Conservation (phyloP, 2,113 vertebrate genomes). For the Axis porcinus region DNA sequence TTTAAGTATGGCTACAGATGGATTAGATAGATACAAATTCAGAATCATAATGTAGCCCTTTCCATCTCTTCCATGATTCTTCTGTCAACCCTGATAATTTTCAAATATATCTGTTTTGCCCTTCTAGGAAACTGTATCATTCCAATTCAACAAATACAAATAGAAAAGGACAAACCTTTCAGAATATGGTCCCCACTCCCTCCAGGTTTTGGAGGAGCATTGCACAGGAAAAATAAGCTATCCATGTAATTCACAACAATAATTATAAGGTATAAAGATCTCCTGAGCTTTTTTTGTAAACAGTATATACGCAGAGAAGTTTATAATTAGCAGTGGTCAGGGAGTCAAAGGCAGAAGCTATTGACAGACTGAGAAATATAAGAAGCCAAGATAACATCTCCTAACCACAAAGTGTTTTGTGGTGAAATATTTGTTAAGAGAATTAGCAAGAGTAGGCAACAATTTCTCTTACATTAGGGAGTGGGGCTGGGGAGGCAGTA, state of each 20-base stretch:
- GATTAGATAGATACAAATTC: constrained; percentile 56
- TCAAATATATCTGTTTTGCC: constrained; percentile 45
- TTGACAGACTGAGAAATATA: constrained; percentile 46
- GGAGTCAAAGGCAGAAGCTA: constrained; percentile 52
- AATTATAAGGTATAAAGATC: constrained; percentile 8
- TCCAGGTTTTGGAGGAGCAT: background rate
- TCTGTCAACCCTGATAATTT: constrained; percentile 70
- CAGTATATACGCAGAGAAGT: background rate
- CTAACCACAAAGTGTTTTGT: constrained; percentile 66
- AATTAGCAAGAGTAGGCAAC: constrained; percentile 39
- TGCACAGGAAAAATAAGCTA: background rate
- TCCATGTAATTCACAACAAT: constrained; percentile 41
- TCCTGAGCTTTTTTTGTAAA: constrained; percentile 50
- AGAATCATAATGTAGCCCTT: constrained; percentile 64
- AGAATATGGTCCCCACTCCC: constrained; percentile 28
- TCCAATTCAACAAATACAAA: constrained; percentile 67
- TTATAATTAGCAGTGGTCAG: constrained; percentile 62
- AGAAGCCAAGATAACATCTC: constrained; percentile 62
- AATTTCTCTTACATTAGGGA: background rate
- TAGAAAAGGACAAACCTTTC: constrained; percentile 23
- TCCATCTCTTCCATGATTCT: constrained; percentile 68
- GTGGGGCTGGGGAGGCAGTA: too few relatives aligned
- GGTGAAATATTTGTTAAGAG: constrained; percentile 63
- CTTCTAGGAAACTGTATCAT: constrained; percentile 32
- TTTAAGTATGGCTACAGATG: constrained; percentile 53